Conservation (phyloP, 1,140 invertebrate genomes). For the Acyrthosiphon pisum region DNA sequence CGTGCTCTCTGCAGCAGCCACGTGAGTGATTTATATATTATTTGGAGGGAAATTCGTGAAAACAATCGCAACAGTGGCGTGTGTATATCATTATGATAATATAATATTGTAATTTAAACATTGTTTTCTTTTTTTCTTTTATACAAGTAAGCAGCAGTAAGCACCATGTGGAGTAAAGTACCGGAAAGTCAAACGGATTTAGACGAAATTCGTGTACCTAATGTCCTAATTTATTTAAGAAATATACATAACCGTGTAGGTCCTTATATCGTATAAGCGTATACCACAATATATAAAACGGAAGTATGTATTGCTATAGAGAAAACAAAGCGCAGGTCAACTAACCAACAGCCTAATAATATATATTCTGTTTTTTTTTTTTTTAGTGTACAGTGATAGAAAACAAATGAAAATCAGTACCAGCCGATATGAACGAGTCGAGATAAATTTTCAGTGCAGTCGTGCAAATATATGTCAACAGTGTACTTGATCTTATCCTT, state of each 20-base stretch:
- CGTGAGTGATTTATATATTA: neutral
- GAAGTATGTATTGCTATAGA: neutral
- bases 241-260: neutral
- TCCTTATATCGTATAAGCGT: neutral
- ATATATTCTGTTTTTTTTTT: neutral
- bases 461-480: neutral
- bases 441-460: neutral
- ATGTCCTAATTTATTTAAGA: neutral
- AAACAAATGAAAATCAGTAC: neutral
- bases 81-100: neutral
- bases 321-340: neutral
- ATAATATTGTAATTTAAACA: neutral
- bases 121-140: neutral
- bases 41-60: neutral
- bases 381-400: neutral
- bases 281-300: neutral
- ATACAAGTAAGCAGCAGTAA: no score
- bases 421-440: neutral
- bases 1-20: neutral
- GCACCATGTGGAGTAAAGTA: neutral
- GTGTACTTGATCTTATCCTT: neutral
- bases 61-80: neutral
- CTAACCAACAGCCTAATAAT: no score
- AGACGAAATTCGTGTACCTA: neutral
- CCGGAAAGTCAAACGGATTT: neutral